Evolutionary conservation across 2,888 invertebrate species (phyloP).

Genomic region (Vesta saturnalis): DNA sequence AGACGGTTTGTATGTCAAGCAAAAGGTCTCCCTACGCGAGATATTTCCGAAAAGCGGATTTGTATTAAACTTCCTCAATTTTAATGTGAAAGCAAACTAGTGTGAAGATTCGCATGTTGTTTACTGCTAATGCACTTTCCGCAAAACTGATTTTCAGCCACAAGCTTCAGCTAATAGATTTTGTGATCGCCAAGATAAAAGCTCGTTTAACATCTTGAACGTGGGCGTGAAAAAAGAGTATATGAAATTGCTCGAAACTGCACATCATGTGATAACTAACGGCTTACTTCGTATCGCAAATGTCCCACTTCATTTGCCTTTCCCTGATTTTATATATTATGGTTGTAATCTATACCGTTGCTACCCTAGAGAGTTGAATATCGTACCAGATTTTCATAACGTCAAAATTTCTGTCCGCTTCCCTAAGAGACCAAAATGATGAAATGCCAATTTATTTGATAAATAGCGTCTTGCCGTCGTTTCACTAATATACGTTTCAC

Average conservation of each 20-base stretch:
- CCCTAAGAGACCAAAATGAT: too few species aligned
- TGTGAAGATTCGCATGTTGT: conserved; percentile 29
- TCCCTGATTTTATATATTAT: conserved; percentile 29
- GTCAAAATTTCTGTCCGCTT: too few species aligned
- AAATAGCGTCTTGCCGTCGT: too few species aligned
- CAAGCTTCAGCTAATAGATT: conserved; percentile 31
- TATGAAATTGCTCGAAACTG: conserved; percentile 17
- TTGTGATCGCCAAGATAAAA: conserved; percentile 28
- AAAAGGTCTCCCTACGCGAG: conserved; percentile 14
- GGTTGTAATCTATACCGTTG: conserved; percentile 25
- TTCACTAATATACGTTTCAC: too few species aligned
- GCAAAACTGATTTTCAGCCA: conserved; percentile 22
- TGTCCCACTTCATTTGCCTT: conserved; percentile 32
- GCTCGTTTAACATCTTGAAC: conserved; percentile 32
- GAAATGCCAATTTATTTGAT: too few species aligned
- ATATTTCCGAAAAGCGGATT: conserved; percentile 30
- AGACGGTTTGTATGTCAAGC: conserved; percentile 30
- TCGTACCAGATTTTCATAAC: conserved; percentile 2
- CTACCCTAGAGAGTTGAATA: conserved; percentile 9
- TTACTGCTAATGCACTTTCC: conserved; percentile 37
- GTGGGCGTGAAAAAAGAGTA: conserved; percentile 27
- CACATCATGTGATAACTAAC: conserved; percentile 29
- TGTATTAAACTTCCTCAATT: conserved; percentile 32
- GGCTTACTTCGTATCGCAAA: conserved; percentile 31
- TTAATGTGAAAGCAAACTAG: conserved; percentile 25